Percentiles rank a stretch among this genome's conserved stretches.
These are phyloP conservation scores for Phoxinus dragarum DNA, from an alignment of 2,797 vertebrate genomes.

Conservation along the genomic window DNA sequence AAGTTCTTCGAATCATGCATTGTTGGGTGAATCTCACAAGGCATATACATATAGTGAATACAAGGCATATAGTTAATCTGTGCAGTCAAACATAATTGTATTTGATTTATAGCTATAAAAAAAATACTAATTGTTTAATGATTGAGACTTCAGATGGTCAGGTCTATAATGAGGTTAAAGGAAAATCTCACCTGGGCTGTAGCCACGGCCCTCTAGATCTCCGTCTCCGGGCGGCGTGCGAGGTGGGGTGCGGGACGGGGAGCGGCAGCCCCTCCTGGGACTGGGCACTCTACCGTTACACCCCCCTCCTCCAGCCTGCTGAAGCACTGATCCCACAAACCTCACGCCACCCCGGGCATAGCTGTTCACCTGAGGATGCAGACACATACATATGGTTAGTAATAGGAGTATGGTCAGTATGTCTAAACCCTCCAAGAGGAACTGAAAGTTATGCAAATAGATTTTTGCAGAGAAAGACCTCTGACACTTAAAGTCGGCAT, in stretches of 20 bases:
- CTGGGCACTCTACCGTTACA: slow-evolving; percentile 74
- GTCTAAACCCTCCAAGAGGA: not conserved
- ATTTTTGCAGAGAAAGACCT: not conserved
- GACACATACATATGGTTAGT: slow-evolving; percentile 7
- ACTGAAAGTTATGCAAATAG: not conserved
- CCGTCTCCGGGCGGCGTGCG: slow-evolving; percentile 81
- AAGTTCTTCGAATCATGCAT: not conserved
- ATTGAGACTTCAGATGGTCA: not conserved
- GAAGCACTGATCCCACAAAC: slow-evolving; percentile 90
- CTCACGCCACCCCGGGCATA: slow-evolving; percentile 87
- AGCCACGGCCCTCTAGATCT: slow-evolving; percentile 77
- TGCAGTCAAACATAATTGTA: not conserved
- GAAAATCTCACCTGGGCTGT: slow-evolving; percentile 77
- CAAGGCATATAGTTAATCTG: not conserved
- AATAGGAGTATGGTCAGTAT: not conserved
- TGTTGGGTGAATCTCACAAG: not conserved
- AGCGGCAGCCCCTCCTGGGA: slow-evolving; percentile 77
- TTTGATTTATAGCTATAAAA: not conserved
- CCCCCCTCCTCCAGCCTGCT: slow-evolving; percentile 74
- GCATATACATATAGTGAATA: too few species aligned
- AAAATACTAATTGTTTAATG: not conserved
- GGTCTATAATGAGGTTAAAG: not conserved
- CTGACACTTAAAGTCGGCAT: not conserved
- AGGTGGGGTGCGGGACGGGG: slow-evolving; percentile 72
- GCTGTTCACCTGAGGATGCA: slow-evolving; percentile 84